phyloP scores from a whole-genome alignment of 2,888 invertebrate species.

The Andricus quercusramuli region DNA sequence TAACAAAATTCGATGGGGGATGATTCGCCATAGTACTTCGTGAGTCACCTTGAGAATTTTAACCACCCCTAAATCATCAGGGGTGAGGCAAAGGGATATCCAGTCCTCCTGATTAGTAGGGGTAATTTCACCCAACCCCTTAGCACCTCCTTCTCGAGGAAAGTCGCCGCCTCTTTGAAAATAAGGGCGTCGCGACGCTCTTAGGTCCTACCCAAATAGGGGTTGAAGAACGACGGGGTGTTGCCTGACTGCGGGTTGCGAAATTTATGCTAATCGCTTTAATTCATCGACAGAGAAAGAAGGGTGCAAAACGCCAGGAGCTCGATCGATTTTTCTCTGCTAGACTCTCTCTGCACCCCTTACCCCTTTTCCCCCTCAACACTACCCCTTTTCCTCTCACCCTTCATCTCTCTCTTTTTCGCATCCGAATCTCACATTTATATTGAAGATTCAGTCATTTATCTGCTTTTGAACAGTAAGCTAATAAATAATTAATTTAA shows the following conservation, averaged over 20 bases:
- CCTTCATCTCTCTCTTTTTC: conserved; percentile 46
- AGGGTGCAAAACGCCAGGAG: conserved; percentile 61
- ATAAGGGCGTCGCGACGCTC: conserved; percentile 55
- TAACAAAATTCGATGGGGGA: not conserved
- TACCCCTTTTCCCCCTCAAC: conserved; percentile 50
- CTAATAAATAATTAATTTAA: not conserved
- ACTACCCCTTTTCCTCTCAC: conserved; percentile 48
- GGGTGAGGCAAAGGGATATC: not conserved
- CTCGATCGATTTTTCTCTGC: conserved; percentile 76
- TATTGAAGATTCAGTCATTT: not conserved
- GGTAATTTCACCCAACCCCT: not conserved
- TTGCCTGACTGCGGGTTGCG: conserved; percentile 61
- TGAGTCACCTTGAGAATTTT: not conserved
- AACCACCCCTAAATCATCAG: not conserved
- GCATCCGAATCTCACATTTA: not conserved
- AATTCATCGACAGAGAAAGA: conserved; percentile 56
- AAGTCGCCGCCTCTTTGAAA: conserved; percentile 19
- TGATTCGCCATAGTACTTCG: not conserved
- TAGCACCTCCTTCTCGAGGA: conserved; percentile 52
- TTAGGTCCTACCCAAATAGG: conserved; percentile 39
- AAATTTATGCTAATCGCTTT: conserved; percentile 66
- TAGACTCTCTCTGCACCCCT: conserved; percentile 52
- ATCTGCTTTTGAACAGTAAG: not conserved
- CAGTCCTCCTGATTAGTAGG: not conserved
- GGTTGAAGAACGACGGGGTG: conserved; percentile 62